A percentile compares a stretch with the other conserved stretches of the same genome.
Evolutionary conservation across 2,113 vertebrate genomes (phyloP).

Genomic region (Hirundichthys speculiger): DNA sequence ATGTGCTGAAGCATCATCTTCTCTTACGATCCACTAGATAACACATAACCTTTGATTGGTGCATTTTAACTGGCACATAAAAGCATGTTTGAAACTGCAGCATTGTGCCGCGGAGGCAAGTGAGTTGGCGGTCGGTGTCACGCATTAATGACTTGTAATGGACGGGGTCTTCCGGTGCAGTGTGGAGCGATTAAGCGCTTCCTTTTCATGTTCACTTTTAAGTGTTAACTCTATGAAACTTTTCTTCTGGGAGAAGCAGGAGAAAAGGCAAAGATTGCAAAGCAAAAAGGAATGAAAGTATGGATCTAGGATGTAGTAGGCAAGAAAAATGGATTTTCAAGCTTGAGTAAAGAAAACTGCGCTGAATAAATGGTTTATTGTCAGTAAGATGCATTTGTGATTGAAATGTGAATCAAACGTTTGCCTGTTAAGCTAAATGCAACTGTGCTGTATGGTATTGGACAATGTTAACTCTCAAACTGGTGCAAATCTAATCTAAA

Average conservation of each 20-base stretch:
- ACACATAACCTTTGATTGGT: conserved; percentile 52
- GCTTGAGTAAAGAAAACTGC: no score
- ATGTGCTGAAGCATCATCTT: conserved; percentile 46
- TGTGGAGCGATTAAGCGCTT: conserved; percentile 5
- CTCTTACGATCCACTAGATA: conserved; percentile 44
- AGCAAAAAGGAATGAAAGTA: no score
- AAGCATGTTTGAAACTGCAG: conserved; percentile 36
- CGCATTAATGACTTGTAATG: conserved; percentile 39
- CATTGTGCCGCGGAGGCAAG: conserved; percentile 31
- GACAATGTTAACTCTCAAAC: no score
- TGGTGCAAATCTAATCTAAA: no score
- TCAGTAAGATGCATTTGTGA: no score
- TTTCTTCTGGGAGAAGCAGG: neutral
- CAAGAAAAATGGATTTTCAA: no score
- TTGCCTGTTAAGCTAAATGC: no score
- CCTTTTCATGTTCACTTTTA: neutral
- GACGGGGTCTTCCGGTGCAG: conserved; percentile 31
- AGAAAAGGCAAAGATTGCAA: no score
- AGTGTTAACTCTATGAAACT: neutral
- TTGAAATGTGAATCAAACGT: no score
- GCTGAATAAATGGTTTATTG: no score
- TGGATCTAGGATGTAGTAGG: no score
- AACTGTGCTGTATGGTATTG: no score
- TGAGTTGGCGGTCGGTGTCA: conserved; percentile 37
- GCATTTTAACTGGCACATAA: conserved; percentile 48